A percentile compares a stretch with the other conserved stretches of the same genome.
These are phyloP conservation scores for Amphiura filiformis DNA, from an alignment of 35 echinoderm and acorn worm species.

Conservation along the genomic window DNA sequence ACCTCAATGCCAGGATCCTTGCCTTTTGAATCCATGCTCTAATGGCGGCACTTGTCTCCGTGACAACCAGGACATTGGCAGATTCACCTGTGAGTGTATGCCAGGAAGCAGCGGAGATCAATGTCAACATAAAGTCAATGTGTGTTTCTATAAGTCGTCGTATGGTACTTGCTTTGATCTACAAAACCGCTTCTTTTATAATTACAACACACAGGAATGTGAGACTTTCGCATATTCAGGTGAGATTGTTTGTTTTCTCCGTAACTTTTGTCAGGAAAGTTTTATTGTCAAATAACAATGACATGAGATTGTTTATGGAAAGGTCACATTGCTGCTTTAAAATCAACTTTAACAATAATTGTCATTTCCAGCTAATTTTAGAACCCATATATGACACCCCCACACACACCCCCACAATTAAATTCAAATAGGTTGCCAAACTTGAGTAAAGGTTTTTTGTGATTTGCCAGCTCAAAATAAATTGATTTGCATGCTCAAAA, in stretches of 20 bases:
- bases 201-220: constrained; percentile 66
- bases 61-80: constrained; percentile 22
- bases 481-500: no score
- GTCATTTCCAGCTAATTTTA: no score
- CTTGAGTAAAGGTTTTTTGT: no score
- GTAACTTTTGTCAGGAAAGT: no score
- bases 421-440: no score
- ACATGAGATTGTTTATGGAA: no score
- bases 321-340: no score
- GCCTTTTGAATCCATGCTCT: constrained; percentile 56
- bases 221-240: constrained; percentile 78
- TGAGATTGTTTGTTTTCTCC: not conserved
- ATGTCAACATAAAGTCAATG: constrained; percentile 81
- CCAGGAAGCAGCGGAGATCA: constrained; percentile 57
- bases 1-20: constrained; percentile 73
- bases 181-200: constrained; percentile 65
- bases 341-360: no score
- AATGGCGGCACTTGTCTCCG: constrained; percentile 88
- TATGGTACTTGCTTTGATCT: constrained; percentile 53
- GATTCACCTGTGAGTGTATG: constrained; percentile 77
- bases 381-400: no score
- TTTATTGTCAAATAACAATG: no score
- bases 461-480: no score
- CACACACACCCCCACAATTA: no score
- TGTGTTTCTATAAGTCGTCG: constrained; percentile 47